Base-by-base conservation (phyloP, 2,888 invertebrate species). In the Chrysolina americana region DNA sequence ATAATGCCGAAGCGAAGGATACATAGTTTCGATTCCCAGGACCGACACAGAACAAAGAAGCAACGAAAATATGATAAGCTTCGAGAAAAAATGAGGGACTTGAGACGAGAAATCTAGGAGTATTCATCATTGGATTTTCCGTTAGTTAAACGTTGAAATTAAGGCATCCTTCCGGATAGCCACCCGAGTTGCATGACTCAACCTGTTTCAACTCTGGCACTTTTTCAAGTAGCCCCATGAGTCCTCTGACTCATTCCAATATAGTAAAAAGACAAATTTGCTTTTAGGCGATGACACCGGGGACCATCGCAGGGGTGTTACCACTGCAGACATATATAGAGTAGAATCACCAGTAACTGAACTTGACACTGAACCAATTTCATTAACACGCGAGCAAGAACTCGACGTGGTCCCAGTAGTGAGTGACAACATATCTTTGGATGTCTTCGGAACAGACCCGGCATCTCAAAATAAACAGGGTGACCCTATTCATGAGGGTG, bases 111-210 rank as follows among this genome's bases (percentile, higher is more conserved):
- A 36, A 36, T 36, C 36, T 8, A 36, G 50, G 9, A 50, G 17
- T 50, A 8, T 19, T 50, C 50, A 15, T 50, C 50, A 17, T 50
- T 15, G n/a, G 50, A 50, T 17, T 50, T 19, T 5, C n/a, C n/a
- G 17, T 17, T 19, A 50, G 17, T n/a, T 50, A 3, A 50, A 19
- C 3, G 50, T 50, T 50, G 50, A 50, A 50, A 50, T 19, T n/a
- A 17, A 50, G 50, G 50, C 50, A 50, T 50, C 50, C 17, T 50
- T 17, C 17, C 5, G 50, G 50, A 50, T 50, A 50, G 50, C 50
- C 50, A 50, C 50, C 50, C 17, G 50, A 50, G 50, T 50, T 50
- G 50, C 50, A 50, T 50, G 50, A 50, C 50, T 50, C 50, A 36
- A 36, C 36, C 36, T 36, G 36, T 36, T 36, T 36, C 36, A 36